Evolutionary conservation across 1,140 invertebrate genomes (phyloP), one percentile per base, ranked within the genome.

Genomic region (Atopsyche davidsoni): DNA sequence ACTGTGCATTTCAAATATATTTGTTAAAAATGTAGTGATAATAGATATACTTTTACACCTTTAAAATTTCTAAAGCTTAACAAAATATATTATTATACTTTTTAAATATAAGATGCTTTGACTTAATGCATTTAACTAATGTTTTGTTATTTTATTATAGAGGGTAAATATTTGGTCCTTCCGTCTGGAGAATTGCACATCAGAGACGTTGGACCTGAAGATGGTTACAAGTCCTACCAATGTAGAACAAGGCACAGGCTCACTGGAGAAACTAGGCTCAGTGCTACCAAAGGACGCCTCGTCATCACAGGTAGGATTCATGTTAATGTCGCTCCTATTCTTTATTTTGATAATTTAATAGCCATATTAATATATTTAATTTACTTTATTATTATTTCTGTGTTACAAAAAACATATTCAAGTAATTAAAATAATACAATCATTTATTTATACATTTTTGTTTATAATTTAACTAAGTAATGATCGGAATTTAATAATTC

Each of bases 101-200:
- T n/a, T n/a, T n/a, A n/a, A n/a, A n/a, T n/a, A n/a, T n/a, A n/a
- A n/a, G n/a, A n/a, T n/a, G n/a, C n/a, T n/a, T n/a, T n/a, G n/a
- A n/a, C n/a, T n/a, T n/a, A n/a, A n/a, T n/a, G n/a, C n/a, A n/a
- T n/a, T n/a, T 57, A 31, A 44, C 42, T 46, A 55, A 55, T 28
- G 9, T 32, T 39, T 42, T 50, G 46, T 56, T 34, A 14, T 57
- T 62, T 59, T 48, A 54, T 59, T 62, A 59, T 75, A 93, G 90
- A 93, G 75, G 89, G 89, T 57, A 93, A 93, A 82, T 96, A 93
- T 70, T 78, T 95, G 64, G 90, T 94, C 22, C 72, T 94, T 49
- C 92, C 91, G 55, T 92, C 89, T 62, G 92, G 92, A 53, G 92
- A 95, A 75, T 77, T 95, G 40, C 92, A 95, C 67, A 95, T 95